phyloP scores from a whole-genome alignment of 2,888 invertebrate genomes.

The Penaeus monodon region DNA sequence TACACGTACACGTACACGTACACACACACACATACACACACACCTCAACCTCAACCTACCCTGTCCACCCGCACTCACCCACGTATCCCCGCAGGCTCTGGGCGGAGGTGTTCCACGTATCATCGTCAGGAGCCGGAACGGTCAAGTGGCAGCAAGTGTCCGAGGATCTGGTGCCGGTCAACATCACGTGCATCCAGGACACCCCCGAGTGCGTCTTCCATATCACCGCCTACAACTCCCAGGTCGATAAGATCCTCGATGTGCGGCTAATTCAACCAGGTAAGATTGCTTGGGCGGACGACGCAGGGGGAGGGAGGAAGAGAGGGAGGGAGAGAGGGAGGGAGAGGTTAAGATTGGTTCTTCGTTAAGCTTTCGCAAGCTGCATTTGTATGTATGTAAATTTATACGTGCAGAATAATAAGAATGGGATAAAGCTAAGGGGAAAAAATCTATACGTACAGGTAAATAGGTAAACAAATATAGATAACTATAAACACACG shows the following conservation, averaged over 20 bases:
- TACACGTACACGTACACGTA: not conserved
- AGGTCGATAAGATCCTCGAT: conserved; percentile 98
- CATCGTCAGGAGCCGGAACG: conserved; percentile 90
- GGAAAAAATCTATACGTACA: too few relatives aligned
- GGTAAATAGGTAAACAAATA: too few relatives aligned
- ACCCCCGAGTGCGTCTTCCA: conserved; percentile 96
- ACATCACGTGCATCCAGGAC: conserved; percentile 89
- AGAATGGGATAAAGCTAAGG: too few relatives aligned
- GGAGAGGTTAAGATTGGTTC: too few relatives aligned
- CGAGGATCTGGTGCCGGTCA: conserved; percentile 97
- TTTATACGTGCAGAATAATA: too few relatives aligned
- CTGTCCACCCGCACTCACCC: not conserved
- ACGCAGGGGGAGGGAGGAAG: not conserved
- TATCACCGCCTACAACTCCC: conserved; percentile 98
- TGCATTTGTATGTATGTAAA: too few relatives aligned
- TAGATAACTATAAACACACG: too few relatives aligned
- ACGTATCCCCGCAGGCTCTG: conserved; percentile 80
- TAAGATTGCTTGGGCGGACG: conserved; percentile 70
- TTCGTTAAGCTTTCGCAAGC: too few relatives aligned
- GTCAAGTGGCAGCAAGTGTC: conserved; percentile 98
- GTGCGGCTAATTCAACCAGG: conserved; percentile 97
- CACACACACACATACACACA: conserved; percentile 1
- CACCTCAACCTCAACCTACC: not conserved
- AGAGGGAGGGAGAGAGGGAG: too few relatives aligned
- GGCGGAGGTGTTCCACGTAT: conserved; percentile 99